Base-by-base conservation (phyloP, 2,888 invertebrate genomes). In the Lamellibrachia satsuma region DNA sequence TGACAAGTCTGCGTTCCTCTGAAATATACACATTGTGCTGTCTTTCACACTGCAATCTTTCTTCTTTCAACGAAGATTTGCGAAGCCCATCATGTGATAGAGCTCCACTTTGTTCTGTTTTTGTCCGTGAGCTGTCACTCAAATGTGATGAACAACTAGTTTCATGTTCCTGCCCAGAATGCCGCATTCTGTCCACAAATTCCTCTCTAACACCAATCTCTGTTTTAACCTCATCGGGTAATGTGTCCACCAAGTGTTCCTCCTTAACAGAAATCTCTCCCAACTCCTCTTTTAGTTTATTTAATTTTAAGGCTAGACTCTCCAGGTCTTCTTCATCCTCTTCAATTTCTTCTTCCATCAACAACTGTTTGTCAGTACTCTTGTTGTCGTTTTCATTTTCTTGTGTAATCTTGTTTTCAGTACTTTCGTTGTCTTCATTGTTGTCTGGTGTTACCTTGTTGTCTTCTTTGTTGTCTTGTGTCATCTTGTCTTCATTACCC, bases 281-380 rank as follows among this genome's bases (percentile, higher is more conserved):
- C 55, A 92, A 52, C 11, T 92, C 92, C 27, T 92, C 60, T 75
- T 60, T 57, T 75, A 52, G 57, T 75, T 57, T 75, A 7, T 27
- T 52, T 92, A 92, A 39, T 60, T 39, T 92, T 52, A 52, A 91
- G 6, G 91, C 22, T 6, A 92, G 39, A 75, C 60, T 75, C 55
- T 75, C 92, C 39, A 92, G 52, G 75, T 75, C 75, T 75, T 75
- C 75, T n/a, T 90, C 90, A 7, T 92, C 92, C 57, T 92, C 51
- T 6, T 4, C 90, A 90, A 3, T 22, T 52, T 91, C 57, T 90
- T 39, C 52, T 75, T 39, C 75, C 27, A 39, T 55, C 9, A 90
- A 55, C 55, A 75, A 15, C 55, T 90, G 92, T 92, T 91, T 27
- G 39, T 90, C 27, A 39, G 51, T 57, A 7, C 6, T 90, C 11